Base-by-base conservation (phyloP, 2,797 vertebrate genomes). In the Babyrousa celebensis region DNA sequence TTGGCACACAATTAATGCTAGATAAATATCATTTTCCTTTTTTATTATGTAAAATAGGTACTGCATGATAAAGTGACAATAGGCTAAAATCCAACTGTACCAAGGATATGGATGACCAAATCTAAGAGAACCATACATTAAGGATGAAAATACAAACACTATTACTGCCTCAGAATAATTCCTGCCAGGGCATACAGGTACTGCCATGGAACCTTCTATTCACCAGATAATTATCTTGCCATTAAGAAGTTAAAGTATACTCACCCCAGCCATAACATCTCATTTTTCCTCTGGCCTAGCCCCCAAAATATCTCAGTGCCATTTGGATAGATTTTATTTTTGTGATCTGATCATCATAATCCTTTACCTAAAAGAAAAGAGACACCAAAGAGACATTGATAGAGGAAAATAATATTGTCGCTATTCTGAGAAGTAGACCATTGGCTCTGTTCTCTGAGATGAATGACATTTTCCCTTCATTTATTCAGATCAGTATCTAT, bases 41-140 rank as follows among this genome's bases (percentile, higher is more conserved):
- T 54, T 62, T 32, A 16, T 21, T 85, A 16, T 29, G 85, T 95
- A 79, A 77, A 97, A 77, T 36, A 78, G 56, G 6, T n/a, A 90
- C 4, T 71, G 0, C 23, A 56, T 82, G 32, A 75, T 60, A 60
- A 90, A 89, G 65, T 68, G 75, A 10, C 62, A 79, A 52, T 82
- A 1, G 5, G 23, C n/a, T 62, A 18, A 0, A 11, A 12, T 54
- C 91, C 12, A n/a, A 48, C 17, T 71, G 16, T 58, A 58, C 27
- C 48, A 90, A 67, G 56, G 32, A 32, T 25, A 65, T 67, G 20
- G 15, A 29, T 65, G 25, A 65, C 21, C 43, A 75, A 79, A 70
- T 63, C 8, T 71, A 65, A 93, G 79, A 67, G 32, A 95, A 15
- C 4, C 36, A 36, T 56, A 25, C 18, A 7, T 36, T 62, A 89